These are phyloP conservation scores for Bombyx huttoni DNA, from an alignment of 2,888 invertebrate genomes.

Conservation along the genomic window DNA sequence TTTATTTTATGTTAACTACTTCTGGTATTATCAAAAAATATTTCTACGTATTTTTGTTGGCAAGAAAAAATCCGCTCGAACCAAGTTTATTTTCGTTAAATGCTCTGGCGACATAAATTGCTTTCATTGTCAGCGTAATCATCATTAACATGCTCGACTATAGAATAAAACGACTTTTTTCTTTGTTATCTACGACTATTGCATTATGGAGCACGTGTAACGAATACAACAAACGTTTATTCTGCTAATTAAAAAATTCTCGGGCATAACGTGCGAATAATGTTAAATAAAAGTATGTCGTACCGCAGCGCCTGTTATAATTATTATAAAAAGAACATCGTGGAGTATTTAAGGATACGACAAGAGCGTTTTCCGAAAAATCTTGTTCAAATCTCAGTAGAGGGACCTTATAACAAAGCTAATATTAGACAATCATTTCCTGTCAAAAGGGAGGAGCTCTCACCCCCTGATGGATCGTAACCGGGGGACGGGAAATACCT, in stretches of 20 bases:
- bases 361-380: constrained; percentile 29
- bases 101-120: constrained; percentile 13
- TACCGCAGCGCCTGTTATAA: too few species aligned
- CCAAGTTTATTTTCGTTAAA: constrained; percentile 18
- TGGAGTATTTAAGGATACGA: constrained; percentile 16
- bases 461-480: constrained; percentile 32
- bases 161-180: constrained; percentile 6
- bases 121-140: constrained; percentile 18
- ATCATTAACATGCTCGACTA: constrained; percentile 14
- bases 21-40: constrained; percentile 13
- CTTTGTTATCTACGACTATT: background rate
- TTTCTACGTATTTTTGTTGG: constrained; percentile 18
- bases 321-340: background rate
- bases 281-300: background rate
- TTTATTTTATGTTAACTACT: constrained; percentile 13
- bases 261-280: background rate
- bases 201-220: constrained; percentile 2
- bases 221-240: constrained; percentile 1
- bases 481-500: constrained; percentile 41
- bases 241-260: constrained; percentile 3
- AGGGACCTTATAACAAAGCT: constrained; percentile 69
- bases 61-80: constrained; percentile 10
- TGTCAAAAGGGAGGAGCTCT: constrained; percentile 60
- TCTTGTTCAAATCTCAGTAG: constrained; percentile 49
- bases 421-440: constrained; percentile 73